Percentiles rank a stretch among this genome's conserved stretches.
Conservation (phyloP, 2,888 invertebrate genomes). For the Andrena chrysosceles region DNA sequence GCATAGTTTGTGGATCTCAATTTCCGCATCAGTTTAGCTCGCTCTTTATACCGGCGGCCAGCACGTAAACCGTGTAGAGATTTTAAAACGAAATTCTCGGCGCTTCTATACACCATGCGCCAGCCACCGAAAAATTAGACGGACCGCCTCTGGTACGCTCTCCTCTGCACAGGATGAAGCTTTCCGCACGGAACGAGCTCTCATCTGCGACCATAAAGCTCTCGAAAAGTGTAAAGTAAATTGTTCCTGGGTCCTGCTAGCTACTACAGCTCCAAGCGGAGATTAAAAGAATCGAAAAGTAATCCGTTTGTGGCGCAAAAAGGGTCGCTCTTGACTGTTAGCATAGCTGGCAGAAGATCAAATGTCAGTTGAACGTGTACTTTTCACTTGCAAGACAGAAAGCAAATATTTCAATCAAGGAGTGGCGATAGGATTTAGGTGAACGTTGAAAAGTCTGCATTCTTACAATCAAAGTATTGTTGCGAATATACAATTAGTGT, state of each 20-base stretch:
- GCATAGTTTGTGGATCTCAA: slow-evolving; percentile 73
- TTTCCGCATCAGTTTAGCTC: slow-evolving; percentile 64
- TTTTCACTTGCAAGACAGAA: too few relatives aligned
- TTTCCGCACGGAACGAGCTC: slow-evolving; percentile 4
- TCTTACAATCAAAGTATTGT: too few relatives aligned
- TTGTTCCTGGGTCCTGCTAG: not conserved
- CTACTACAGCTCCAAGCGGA: not conserved
- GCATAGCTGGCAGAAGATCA: not conserved
- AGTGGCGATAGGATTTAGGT: too few relatives aligned
- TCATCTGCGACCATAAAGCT: not conserved
- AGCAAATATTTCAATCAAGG: too few relatives aligned
- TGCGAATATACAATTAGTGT: too few relatives aligned
- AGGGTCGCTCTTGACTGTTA: not conserved
- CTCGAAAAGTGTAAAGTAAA: slow-evolving; percentile 2
- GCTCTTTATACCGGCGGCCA: slow-evolving; percentile 46
- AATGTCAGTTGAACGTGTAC: not conserved
- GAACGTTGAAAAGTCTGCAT: too few relatives aligned
- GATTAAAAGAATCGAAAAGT: not conserved
- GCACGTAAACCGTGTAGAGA: slow-evolving; percentile 28
- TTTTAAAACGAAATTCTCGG: slow-evolving; percentile 49
- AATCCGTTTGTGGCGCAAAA: not conserved
- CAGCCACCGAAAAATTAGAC: slow-evolving; percentile 29
- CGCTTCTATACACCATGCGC: not conserved
- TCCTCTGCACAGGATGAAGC: not conserved
- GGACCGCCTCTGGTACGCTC: not conserved